Conservation (phyloP, 2,113 vertebrate genomes). For the Apaloderma vittatum region DNA sequence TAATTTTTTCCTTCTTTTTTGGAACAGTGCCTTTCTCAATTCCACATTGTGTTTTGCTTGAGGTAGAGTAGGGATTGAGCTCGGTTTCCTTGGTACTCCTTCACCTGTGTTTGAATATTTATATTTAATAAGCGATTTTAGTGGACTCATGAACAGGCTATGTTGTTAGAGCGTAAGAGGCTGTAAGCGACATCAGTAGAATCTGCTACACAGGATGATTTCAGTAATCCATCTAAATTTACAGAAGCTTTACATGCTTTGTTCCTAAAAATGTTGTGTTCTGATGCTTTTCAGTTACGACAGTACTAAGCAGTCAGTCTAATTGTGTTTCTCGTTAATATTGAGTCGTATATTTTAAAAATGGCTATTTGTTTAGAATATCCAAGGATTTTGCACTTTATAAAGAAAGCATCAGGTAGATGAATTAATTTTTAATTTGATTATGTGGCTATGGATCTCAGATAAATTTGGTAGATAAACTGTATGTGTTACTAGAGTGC, state of each 20-base stretch:
- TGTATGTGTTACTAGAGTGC: neutral
- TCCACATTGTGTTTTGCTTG: neutral
- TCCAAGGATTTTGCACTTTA: slow-evolving; percentile 29
- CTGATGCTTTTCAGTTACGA: neutral
- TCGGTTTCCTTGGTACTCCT: neutral
- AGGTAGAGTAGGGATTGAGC: neutral
- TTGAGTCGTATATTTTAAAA: slow-evolving; percentile 40
- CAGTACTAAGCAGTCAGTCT: slow-evolving; percentile 2
- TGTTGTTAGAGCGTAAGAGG: neutral
- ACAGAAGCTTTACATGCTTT: neutral
- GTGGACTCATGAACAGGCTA: neutral
- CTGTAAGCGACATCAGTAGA: neutral
- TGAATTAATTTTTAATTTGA: slow-evolving; percentile 25
- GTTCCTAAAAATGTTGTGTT: neutral
- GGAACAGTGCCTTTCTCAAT: neutral
- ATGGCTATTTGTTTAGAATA: slow-evolving; percentile 40
- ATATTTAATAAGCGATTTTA: neutral
- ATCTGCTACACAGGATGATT: neutral
- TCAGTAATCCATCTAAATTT: neutral
- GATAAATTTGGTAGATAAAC: slow-evolving; percentile 34
- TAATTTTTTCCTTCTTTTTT: neutral
- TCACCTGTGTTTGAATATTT: neutral
- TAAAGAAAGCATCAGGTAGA: slow-evolving; percentile 5
- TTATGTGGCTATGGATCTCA: slow-evolving; percentile 1
- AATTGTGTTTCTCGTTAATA: slow-evolving; percentile 11